These are phyloP conservation scores for Lordiphosa clarofinis DNA, from an alignment of 1,140 invertebrate genomes.

Conservation along the genomic window DNA sequence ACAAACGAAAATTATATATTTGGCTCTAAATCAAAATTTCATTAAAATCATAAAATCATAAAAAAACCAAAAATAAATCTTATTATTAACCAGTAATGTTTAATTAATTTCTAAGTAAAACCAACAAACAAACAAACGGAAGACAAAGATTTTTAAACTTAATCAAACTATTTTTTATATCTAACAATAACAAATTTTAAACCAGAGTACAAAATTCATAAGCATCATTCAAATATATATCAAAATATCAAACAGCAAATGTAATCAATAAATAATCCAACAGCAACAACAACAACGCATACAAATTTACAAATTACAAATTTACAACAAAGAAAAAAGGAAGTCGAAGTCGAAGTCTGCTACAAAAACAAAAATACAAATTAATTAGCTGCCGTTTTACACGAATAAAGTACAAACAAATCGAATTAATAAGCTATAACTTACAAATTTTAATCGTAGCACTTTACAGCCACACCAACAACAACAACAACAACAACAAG, in stretches of 20 bases:
- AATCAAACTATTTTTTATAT: constrained; percentile 59
- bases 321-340: constrained; percentile 29
- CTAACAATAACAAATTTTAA: constrained; percentile 34
- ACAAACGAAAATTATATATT: constrained; percentile 26
- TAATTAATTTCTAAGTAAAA: constrained; percentile 74
- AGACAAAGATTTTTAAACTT: constrained; percentile 72
- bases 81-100: constrained; percentile 56
- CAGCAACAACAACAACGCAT: constrained; percentile 62
- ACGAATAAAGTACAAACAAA: constrained; percentile 45
- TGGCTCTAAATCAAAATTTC: constrained; percentile 65
- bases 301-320: constrained; percentile 72
- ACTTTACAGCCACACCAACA: constrained; percentile 48
- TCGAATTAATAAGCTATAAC: constrained; percentile 38
- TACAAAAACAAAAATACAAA: constrained; percentile 27
- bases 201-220: constrained; percentile 59
- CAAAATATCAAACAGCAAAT: constrained; percentile 29
- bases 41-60: constrained; percentile 14
- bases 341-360: constrained; percentile 38
- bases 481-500: constrained; percentile 2
- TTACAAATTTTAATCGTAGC: constrained; percentile 69
- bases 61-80: constrained; percentile 31
- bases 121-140: constrained; percentile 78
- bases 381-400: constrained; percentile 68
- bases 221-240: constrained; percentile 37
- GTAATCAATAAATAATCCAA: constrained; percentile 45